These are phyloP conservation scores for Prunella strophiata DNA, from an alignment of 2,797 vertebrate genomes.

Conservation along the genomic window DNA sequence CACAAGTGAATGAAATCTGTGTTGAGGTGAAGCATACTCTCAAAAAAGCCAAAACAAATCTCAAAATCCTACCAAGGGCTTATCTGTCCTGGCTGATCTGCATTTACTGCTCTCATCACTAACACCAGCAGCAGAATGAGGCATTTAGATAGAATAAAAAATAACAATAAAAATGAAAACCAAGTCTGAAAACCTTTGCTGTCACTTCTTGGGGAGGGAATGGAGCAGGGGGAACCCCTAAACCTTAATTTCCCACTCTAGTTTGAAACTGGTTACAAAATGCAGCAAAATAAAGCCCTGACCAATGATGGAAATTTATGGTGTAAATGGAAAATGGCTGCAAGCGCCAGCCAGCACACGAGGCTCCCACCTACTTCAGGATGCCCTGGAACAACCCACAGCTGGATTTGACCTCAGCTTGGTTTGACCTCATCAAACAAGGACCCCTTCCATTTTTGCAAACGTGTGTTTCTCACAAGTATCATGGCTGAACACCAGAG, in stretches of 20 bases:
- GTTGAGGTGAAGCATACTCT: neutral
- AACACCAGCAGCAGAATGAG: neutral
- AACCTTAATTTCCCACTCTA: neutral
- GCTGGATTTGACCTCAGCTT: neutral
- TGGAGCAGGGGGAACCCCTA: neutral
- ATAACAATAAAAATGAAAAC: neutral
- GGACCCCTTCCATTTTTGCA: neutral
- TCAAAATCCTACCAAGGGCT: neutral
- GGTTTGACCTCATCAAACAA: accelerated
- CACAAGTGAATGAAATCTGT: neutral
- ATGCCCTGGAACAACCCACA: neutral
- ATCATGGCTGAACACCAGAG: neutral
- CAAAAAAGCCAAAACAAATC: neutral
- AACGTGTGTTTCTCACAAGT: accelerated
- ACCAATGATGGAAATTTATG: neutral
- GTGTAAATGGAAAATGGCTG: accelerated
- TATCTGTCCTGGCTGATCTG: neutral
- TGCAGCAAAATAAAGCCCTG: neutral
- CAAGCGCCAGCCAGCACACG: accelerated
- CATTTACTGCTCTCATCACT: neutral
- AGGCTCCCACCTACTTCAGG: neutral
- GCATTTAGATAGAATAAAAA: neutral
- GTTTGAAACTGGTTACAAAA: neutral
- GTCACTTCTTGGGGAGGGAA: accelerated
- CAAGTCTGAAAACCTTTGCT: neutral